Evolutionary conservation across 2,888 invertebrate genomes (phyloP).

Genomic region (Protonemura montana): DNA sequence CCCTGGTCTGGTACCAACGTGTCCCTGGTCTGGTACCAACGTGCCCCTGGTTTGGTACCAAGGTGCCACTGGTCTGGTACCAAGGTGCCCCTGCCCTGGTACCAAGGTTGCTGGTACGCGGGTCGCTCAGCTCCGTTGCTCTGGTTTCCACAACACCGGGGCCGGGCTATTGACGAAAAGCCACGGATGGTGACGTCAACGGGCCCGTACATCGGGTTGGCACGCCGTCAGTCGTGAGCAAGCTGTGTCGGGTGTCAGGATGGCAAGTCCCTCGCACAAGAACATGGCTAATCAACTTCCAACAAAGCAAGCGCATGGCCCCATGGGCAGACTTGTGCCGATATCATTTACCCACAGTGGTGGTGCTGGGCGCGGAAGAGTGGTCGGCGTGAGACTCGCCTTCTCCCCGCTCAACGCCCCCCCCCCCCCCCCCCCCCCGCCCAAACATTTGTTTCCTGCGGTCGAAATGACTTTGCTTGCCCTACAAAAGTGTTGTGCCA

Average conservation of each 20-base stretch:
- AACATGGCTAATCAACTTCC: neutral
- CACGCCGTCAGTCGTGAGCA: neutral
- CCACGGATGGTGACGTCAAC: neutral
- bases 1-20: no score
- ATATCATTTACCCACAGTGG: neutral
- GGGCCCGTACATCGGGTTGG: neutral
- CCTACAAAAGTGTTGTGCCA: neutral
- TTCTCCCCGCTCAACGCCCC: no score
- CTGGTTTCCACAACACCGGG: no score
- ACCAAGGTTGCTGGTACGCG: no score
- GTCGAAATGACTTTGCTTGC: constrained; percentile 5
- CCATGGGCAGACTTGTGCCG: neutral
- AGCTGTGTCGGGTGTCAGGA: neutral
- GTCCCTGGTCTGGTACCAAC: no score
- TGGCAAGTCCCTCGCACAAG: neutral
- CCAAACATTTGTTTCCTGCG: neutral
- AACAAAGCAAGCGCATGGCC: neutral
- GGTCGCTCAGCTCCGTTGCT: no score
- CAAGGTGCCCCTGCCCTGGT: no score
- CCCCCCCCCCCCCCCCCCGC: no score
- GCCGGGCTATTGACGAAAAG: neutral
- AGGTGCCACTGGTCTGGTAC: no score
- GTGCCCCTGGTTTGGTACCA: no score
- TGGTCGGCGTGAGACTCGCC: no score
- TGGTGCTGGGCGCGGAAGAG: no score